These are phyloP conservation scores for Sparus aurata DNA, from an alignment of 2,797 vertebrate genomes.

Conservation along the genomic window DNA sequence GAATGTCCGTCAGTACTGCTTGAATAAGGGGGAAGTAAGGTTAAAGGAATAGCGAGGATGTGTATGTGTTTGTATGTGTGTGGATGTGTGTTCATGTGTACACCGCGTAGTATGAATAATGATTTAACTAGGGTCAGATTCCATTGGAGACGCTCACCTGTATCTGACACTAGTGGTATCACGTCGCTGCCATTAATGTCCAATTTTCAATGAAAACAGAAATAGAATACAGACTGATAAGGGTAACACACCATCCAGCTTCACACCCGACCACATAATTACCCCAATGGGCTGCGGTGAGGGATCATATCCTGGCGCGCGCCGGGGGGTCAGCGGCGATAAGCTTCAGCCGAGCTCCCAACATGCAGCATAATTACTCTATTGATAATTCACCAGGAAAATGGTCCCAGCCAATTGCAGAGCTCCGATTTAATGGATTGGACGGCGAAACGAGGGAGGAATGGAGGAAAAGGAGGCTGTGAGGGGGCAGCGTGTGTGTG, in stretches of 20 bases:
- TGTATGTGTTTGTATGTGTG: constrained; percentile 55
- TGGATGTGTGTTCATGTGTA: constrained; percentile 42
- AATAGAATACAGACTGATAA: constrained; percentile 87
- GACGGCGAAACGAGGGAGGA: constrained; percentile 74
- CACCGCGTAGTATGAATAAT: constrained; percentile 67
- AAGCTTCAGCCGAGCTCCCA: constrained; percentile 84
- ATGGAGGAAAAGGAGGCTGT: constrained; percentile 70
- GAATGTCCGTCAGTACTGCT: constrained; percentile 44
- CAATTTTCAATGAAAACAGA: constrained; percentile 87
- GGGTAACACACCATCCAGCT: constrained; percentile 82
- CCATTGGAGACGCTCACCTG: constrained; percentile 77
- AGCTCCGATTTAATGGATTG: constrained; percentile 86
- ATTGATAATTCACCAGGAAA: constrained; percentile 90
- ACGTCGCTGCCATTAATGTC: constrained; percentile 84
- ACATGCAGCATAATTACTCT: constrained; percentile 90
- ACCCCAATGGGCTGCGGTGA: constrained; percentile 85
- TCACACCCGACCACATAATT: constrained; percentile 86
- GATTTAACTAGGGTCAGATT: constrained; percentile 79
- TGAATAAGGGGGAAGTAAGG: constrained; percentile 57
- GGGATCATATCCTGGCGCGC: constrained; percentile 85
- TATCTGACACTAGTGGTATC: constrained; percentile 84
- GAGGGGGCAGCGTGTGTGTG: constrained; percentile 38
- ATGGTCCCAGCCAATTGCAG: constrained; percentile 83
- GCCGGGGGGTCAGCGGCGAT: constrained; percentile 85
- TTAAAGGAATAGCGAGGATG: constrained; percentile 59